A percentile compares a stretch with the other conserved stretches of the same genome.
These are phyloP conservation scores for Heteromurus nitidus DNA, from an alignment of 2,888 invertebrate species.

Conservation along the genomic window DNA sequence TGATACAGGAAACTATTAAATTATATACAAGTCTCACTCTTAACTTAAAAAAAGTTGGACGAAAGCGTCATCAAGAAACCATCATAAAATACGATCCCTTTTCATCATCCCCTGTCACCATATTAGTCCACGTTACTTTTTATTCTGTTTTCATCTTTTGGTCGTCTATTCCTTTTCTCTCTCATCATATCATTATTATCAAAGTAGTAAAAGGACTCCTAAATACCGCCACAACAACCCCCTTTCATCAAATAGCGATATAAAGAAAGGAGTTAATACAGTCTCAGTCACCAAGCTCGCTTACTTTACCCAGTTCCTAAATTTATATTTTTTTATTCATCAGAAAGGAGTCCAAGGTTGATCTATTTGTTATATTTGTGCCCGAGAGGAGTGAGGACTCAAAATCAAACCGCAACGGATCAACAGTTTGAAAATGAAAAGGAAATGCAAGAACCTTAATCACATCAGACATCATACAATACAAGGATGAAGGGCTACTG, in stretches of 20 bases:
- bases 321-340: not conserved
- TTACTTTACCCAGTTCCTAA: not conserved
- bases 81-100: slow-evolving; percentile 27
- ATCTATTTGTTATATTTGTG: slow-evolving; percentile 50
- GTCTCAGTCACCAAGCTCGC: not conserved
- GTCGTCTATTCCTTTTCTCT: slow-evolving; percentile 7
- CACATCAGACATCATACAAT: no score
- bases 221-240: not conserved
- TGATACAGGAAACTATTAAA: slow-evolving; percentile 2
- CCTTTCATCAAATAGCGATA: slow-evolving; percentile 22
- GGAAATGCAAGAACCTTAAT: slow-evolving; percentile 42
- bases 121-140: slow-evolving; percentile 50
- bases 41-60: slow-evolving; percentile 1
- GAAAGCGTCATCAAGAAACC: not conserved
- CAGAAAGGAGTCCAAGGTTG: slow-evolving; percentile 55
- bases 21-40: slow-evolving; percentile 5
- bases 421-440: slow-evolving; percentile 54
- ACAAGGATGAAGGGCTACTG: no score
- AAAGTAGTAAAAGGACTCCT: slow-evolving; percentile 1
- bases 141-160: slow-evolving; percentile 24
- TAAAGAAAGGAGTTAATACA: not conserved
- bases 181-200: slow-evolving; percentile 37
- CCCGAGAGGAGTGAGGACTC: slow-evolving; percentile 27
- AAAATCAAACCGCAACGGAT: slow-evolving; percentile 59
- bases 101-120: slow-evolving; percentile 46